phyloP scores from a whole-genome alignment of 2,888 invertebrate species.

The Pammene aurita region DNA sequence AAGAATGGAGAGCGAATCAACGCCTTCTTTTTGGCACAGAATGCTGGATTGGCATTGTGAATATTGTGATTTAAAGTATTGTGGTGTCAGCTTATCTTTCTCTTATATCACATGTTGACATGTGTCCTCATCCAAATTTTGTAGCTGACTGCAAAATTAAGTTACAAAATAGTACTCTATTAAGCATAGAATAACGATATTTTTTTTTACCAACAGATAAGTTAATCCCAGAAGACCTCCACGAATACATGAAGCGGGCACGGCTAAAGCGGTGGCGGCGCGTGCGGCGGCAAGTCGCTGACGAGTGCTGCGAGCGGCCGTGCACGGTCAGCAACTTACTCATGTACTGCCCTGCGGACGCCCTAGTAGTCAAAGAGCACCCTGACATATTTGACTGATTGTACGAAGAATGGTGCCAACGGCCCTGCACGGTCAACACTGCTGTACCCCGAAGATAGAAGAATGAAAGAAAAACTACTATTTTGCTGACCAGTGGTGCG shows the following conservation, averaged over 20 bases:
- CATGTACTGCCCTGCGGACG: conserved; percentile 67
- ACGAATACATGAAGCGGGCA: conserved; percentile 53
- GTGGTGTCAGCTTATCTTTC: conserved; percentile 23
- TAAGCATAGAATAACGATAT: no score
- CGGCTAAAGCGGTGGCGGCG: conserved; percentile 60
- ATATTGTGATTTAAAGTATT: conserved; percentile 24
- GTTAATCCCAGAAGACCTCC: conserved; percentile 62
- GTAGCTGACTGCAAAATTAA: no score
- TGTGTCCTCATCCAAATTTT: no score
- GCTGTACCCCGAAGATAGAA: not conserved
- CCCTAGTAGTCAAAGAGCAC: conserved; percentile 61
- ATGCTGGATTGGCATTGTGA: conserved; percentile 33
- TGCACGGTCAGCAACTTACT: conserved; percentile 70
- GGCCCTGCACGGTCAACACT: conserved; percentile 9
- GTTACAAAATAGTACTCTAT: no score
- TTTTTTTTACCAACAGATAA: conserved; percentile 59
- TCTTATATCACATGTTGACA: no score
- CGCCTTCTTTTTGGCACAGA: conserved; percentile 32
- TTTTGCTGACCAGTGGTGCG: no score
- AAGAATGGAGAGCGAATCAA: conserved; percentile 32
- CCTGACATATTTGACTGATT: conserved; percentile 60
- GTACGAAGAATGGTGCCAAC: not conserved
- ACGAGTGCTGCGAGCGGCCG: conserved; percentile 66
- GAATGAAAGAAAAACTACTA: no score
- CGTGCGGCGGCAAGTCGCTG: conserved; percentile 66